These are phyloP conservation scores for Dolomedes plantarius DNA, from an alignment of 2,888 invertebrate species.

Conservation along the genomic window DNA sequence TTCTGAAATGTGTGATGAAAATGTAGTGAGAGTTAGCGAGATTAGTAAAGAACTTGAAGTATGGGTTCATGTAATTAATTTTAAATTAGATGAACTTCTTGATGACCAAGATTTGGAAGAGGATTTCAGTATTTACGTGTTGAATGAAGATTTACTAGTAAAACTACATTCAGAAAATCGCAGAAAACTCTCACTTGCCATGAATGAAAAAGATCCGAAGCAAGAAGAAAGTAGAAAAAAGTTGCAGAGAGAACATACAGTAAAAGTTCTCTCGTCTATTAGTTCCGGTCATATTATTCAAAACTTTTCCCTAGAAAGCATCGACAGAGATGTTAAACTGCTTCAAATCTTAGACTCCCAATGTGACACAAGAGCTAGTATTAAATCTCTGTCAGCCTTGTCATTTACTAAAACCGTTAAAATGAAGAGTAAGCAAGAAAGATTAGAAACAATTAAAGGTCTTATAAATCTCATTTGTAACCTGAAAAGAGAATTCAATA, in stretches of 20 bases:
- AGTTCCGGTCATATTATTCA: background rate
- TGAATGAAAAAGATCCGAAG: background rate
- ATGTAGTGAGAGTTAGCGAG: background rate
- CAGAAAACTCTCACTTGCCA: background rate
- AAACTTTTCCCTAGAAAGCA: background rate
- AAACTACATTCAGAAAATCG: background rate
- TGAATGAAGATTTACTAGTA: background rate
- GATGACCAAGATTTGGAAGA: background rate
- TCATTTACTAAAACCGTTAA: constrained; percentile 6
- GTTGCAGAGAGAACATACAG: no score
- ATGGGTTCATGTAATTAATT: background rate
- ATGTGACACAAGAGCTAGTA: no score
- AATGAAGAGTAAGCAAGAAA: constrained; percentile 1
- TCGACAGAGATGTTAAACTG: background rate
- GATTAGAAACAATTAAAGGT: background rate
- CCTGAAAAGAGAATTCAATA: constrained; percentile 22
- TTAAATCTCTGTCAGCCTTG: no score
- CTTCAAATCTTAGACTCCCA: background rate
- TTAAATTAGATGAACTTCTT: background rate
- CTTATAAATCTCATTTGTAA: background rate
- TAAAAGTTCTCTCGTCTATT: background rate
- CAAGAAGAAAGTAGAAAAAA: background rate
- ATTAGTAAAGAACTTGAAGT: background rate
- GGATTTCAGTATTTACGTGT: background rate
- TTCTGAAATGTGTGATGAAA: no score